Conservation (phyloP, 2,888 invertebrate genomes). For the Drosophila colorata region DNA sequence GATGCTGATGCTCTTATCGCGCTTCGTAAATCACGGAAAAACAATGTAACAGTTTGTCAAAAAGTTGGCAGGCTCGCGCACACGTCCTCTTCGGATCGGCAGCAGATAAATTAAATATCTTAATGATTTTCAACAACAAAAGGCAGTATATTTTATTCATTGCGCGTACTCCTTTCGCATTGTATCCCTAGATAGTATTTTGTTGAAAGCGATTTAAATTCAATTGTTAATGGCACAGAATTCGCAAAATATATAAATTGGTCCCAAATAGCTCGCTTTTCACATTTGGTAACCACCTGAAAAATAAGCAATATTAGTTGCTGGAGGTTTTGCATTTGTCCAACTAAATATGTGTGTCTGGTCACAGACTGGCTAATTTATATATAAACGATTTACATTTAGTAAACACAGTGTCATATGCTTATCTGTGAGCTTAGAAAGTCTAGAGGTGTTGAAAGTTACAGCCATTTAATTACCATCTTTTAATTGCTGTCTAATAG, state of each 20-base stretch:
- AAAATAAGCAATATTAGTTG: neutral
- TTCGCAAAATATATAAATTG: constrained; percentile 20
- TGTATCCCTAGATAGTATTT: constrained; percentile 15
- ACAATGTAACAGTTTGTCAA: constrained; percentile 72
- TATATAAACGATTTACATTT: no score
- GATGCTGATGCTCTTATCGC: constrained; percentile 57
- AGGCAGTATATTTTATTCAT: constrained; percentile 53
- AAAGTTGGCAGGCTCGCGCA: constrained; percentile 50
- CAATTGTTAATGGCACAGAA: constrained; percentile 23
- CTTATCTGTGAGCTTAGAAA: no score
- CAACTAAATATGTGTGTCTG: no score
- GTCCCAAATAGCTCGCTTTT: neutral
- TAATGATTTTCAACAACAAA: constrained; percentile 67
- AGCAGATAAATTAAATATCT: constrained; percentile 60
- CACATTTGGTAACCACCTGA: neutral
- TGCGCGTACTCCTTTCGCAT: constrained; percentile 8
- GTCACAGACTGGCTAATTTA: no score
- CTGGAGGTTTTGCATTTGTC: neutral
- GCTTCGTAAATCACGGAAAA: constrained; percentile 61
- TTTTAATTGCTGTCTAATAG: no score
- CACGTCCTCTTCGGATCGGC: constrained; percentile 17
- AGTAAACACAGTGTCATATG: no score
- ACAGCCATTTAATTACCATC: no score
- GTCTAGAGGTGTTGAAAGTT: no score
- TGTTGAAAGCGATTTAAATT: constrained; percentile 32